Evolutionary conservation across 2,797 vertebrate genomes (phyloP).

Genomic region (Phataginus tricuspis): DNA sequence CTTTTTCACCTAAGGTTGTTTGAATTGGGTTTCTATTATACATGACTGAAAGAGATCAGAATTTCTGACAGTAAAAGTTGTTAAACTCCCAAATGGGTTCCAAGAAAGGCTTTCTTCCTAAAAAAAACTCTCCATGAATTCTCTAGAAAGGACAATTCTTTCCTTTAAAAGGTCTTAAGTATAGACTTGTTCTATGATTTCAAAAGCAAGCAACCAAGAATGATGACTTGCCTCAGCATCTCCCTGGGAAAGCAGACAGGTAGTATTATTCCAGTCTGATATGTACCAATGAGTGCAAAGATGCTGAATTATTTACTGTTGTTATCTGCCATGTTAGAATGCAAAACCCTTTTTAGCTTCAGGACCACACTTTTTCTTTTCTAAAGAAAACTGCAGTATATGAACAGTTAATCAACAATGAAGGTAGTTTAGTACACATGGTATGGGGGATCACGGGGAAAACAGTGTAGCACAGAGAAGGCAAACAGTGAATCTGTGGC

Average conservation of each 20-base stretch:
- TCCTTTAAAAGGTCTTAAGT: neutral
- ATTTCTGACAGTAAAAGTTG: conserved; percentile 7
- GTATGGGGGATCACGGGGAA: no score
- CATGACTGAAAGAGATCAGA: neutral
- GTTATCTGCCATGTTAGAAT: neutral
- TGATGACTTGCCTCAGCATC: neutral
- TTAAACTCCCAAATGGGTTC: neutral
- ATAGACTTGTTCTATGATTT: neutral
- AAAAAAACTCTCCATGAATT: conserved; percentile 17
- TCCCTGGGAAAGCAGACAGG: neutral
- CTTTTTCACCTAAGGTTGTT: neutral
- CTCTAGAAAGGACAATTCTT: neutral
- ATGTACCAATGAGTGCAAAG: neutral
- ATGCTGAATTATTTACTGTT: conserved; percentile 3
- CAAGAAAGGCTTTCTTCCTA: conserved; percentile 4
- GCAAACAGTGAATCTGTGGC: no score
- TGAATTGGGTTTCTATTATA: neutral
- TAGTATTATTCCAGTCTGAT: neutral
- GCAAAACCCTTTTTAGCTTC: neutral
- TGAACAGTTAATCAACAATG: neutral
- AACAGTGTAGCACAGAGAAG: no score
- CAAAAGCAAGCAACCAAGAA: conserved; percentile 36
- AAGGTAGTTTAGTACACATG: neutral
- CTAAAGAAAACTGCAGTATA: neutral
- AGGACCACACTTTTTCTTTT: neutral